Base-by-base conservation (phyloP, 2,888 invertebrate genomes). In the Polietes domitor region DNA sequence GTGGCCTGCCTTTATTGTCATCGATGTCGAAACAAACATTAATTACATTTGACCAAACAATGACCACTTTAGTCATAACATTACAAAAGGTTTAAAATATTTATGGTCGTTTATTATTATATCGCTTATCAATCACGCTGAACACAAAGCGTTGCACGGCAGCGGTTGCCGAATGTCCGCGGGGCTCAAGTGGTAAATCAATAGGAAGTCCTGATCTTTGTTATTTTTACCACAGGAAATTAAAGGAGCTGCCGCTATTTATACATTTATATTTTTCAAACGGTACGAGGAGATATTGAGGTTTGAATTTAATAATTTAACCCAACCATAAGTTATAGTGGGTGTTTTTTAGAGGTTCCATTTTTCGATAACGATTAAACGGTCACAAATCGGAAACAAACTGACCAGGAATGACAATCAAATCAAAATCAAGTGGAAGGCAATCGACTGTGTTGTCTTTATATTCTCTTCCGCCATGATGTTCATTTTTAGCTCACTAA, bases 1-100 rank as follows among this genome's bases (percentile, higher is more conserved):
- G 65, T 71, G 32, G 72, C 68, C 41, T 75, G 82, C 71, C 65
- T 55, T 43, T 77, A 53, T 50, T 75, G 53, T 65, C 77, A 80
- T 63, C 41, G n/a, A 70, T 77, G 80, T 83, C 77, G 74, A 77
- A 80, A 71, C 55, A 74, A 80, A 75, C 77, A 83, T 80, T 80
- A 83, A 83, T 83, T 83, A 83, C 75, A 80, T 77, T 83, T 83
- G 80, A 75, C 80, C 83, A 63, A 83, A 80, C 80, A 65, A 74
- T 80, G 80, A 80, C 83, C 77, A 77, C 83, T 80, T 83, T 80
- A 65, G 80, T 75, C 83, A 83, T 77, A 80, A 83, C 55, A 72
- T 77, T 72, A 58, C 78, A 82, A 75, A 78, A 71, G 65, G 73
- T 77, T 82, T 21, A 68, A 65, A 41, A 65, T 65, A 65, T 65